Evolutionary conservation across 2,113 vertebrate genomes (phyloP).

Genomic region (Podarcis cretensis): DNA sequence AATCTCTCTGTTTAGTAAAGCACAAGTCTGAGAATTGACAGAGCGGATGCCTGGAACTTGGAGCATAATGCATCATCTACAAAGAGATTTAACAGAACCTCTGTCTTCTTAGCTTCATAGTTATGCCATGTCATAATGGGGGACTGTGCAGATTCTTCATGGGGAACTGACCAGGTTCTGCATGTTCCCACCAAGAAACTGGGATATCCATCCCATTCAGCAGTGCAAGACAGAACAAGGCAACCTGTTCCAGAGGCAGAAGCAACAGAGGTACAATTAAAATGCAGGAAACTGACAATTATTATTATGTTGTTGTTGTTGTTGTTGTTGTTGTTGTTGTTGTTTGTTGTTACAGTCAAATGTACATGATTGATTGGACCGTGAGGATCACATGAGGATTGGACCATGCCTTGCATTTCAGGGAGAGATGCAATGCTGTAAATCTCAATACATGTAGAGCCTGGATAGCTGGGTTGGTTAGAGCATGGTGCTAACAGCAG

Average conservation of each 20-base stretch:
- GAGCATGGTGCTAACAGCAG: too few relatives aligned
- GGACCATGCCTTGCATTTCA: background rate
- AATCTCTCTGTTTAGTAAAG: constrained; percentile 43
- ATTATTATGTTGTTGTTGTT: background rate
- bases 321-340: too few relatives aligned
- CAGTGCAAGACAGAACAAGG: background rate
- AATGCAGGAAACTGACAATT: background rate
- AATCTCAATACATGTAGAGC: background rate
- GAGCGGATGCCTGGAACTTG: background rate
- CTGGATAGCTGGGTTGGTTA: too few relatives aligned
- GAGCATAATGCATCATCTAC: constrained; percentile 37
- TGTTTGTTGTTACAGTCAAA: too few relatives aligned
- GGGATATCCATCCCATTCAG: background rate
- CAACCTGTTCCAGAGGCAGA: background rate
- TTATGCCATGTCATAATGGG: constrained; percentile 14
- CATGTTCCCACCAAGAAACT: background rate
- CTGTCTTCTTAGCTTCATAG: constrained; percentile 8
- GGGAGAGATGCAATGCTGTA: background rate
- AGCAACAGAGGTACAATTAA: background rate
- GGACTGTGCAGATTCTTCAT: fast-evolving
- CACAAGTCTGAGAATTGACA: constrained; percentile 15
- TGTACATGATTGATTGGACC: too few relatives aligned
- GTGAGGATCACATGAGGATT: background rate
- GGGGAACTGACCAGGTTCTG: background rate
- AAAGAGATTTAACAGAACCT: constrained; percentile 51